Percentiles rank a stretch among this genome's conserved stretches.
Conservation (phyloP, 2,113 vertebrate species). For the Microcebus murinus region DNA sequence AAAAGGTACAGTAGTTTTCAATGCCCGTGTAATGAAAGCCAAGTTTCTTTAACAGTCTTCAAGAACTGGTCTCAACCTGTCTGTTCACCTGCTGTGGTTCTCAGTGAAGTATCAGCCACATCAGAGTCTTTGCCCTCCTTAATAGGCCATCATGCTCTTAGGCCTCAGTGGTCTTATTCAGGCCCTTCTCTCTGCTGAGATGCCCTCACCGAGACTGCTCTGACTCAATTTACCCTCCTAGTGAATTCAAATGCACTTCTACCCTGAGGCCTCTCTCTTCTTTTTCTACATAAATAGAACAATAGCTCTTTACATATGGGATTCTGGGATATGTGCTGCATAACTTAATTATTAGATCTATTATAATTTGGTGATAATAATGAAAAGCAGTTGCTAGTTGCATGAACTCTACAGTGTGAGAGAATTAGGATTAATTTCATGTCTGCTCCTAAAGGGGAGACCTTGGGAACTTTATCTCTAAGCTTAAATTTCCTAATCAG, state of each 20-base stretch:
- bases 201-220: accelerated
- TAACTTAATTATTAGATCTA: neutral
- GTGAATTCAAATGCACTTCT: neutral
- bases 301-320: neutral
- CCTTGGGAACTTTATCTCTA: neutral
- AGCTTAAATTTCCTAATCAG: neutral
- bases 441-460: neutral
- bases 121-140: neutral
- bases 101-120: accelerated
- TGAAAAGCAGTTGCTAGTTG: neutral
- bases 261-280: neutral
- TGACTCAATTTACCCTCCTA: neutral
- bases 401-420: neutral
- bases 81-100: neutral
- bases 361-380: neutral
- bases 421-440: neutral
- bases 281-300: neutral
- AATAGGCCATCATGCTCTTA: neutral
- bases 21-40: neutral
- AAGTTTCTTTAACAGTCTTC: neutral
- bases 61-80: neutral
- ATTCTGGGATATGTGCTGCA: neutral
- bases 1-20: neutral
- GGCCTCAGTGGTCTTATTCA: too few relatives aligned
- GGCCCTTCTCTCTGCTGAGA: neutral